A percentile compares a stretch with the other conserved stretches of the same genome.
phyloP scores from a whole-genome alignment of 2,888 invertebrate species.

The Leucania comma region DNA sequence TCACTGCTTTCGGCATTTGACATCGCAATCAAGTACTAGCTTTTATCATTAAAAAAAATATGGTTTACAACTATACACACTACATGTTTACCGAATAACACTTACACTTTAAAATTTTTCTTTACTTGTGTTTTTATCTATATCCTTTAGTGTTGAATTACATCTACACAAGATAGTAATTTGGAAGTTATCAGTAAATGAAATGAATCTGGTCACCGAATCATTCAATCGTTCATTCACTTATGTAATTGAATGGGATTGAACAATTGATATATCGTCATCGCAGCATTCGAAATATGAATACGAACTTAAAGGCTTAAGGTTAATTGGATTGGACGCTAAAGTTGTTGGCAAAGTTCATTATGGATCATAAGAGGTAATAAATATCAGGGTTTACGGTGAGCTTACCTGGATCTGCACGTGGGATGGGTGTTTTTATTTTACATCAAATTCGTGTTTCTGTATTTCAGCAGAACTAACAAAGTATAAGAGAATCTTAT shows the following conservation, averaged over 20 bases:
- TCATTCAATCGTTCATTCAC: conserved; percentile 8
- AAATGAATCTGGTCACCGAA: neutral
- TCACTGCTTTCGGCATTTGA: too few species aligned
- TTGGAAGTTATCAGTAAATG: neutral
- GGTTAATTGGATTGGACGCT: conserved; percentile 2
- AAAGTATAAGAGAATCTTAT: neutral
- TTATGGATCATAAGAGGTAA: too few species aligned
- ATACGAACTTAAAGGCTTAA: neutral
- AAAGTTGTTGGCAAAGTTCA: neutral
- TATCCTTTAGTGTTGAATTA: neutral
- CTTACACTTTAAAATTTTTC: too few species aligned
- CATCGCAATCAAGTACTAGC: too few species aligned
- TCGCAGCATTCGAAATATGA: neutral
- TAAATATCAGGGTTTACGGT: neutral
- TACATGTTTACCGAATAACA: too few species aligned
- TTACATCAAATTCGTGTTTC: neutral
- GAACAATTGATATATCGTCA: conserved; percentile 3
- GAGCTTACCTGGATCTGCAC: neutral
- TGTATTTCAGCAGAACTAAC: neutral
- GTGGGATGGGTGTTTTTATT: too few species aligned
- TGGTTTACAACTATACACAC: too few species aligned
- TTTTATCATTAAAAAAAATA: too few species aligned
- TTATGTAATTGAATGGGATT: conserved; percentile 7
- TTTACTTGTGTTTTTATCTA: too few species aligned
- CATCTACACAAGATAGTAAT: neutral